A percentile compares a stretch with the other conserved stretches of the same genome.
Conservation (phyloP, 2,888 invertebrate species). For the Ceramica pisi region DNA sequence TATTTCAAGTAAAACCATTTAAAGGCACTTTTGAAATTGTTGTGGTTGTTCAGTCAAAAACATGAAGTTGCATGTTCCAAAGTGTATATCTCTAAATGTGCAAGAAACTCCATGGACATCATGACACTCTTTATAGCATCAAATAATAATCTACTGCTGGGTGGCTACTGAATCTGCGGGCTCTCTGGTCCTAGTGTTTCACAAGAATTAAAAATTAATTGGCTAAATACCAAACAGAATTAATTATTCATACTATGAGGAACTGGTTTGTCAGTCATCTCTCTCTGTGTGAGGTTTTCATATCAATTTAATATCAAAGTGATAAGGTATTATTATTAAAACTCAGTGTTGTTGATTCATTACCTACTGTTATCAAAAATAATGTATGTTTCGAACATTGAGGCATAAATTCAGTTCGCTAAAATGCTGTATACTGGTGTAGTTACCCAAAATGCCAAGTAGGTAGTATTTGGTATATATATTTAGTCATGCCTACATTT, state of each 20-base stretch:
- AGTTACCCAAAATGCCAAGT: background rate
- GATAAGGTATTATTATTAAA: conserved; percentile 45
- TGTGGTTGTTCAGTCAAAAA: no score
- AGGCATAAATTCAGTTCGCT: background rate
- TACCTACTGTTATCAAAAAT: conserved; percentile 19
- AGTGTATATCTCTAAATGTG: no score
- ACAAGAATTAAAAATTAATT: background rate
- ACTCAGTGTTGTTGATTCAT: conserved; percentile 12
- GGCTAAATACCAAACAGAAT: background rate
- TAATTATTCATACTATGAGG: background rate
- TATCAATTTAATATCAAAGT: conserved; percentile 13
- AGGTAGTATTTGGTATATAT: background rate
- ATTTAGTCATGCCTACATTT: background rate
- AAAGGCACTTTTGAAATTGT: no score
- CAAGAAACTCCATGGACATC: no score
- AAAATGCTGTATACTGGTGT: background rate
- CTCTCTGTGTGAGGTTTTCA: conserved; percentile 3
- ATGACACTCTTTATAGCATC: background rate
- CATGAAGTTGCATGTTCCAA: no score
- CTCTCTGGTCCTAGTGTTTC: no score
- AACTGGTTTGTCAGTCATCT: background rate
- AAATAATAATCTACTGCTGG: background rate
- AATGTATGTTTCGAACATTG: background rate
- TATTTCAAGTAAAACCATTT: no score
- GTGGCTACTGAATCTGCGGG: background rate